A percentile compares a stretch with the other conserved stretches of the same genome.
Conservation (phyloP, 2,113 vertebrate species). For the Osmerus mordax region DNA sequence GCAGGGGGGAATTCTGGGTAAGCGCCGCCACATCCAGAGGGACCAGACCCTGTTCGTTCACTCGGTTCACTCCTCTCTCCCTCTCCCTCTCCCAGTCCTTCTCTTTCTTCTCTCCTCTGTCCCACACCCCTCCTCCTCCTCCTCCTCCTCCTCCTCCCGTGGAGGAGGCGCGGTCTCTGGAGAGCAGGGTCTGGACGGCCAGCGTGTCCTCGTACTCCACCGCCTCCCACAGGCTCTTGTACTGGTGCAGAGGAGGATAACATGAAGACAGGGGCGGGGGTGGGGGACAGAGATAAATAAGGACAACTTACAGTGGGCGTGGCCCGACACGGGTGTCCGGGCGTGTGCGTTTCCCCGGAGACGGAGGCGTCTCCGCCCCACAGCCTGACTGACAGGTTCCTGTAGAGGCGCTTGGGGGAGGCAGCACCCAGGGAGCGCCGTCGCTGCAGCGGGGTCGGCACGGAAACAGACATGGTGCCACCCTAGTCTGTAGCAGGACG, state of each 20-base stretch:
- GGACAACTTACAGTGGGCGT: slow-evolving; percentile 56
- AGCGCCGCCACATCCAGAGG: slow-evolving; percentile 72
- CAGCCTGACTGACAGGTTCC: slow-evolving; percentile 71
- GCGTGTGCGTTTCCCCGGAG: slow-evolving; percentile 21
- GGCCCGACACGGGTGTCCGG: slow-evolving; percentile 52
- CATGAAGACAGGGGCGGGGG: not conserved
- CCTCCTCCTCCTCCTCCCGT: slow-evolving; percentile 31
- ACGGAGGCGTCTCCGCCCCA: slow-evolving; percentile 57
- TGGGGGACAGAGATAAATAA: not conserved
- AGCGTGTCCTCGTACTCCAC: slow-evolving; percentile 74
- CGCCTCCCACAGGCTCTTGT: slow-evolving; percentile 71
- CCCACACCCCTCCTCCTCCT: slow-evolving; percentile 53
- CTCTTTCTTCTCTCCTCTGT: slow-evolving; percentile 57
- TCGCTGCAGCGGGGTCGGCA: slow-evolving; percentile 64
- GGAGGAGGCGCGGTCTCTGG: slow-evolving; percentile 40
- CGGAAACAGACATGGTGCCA: slow-evolving; percentile 42
- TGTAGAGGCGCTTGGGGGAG: slow-evolving; percentile 74
- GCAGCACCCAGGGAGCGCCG: slow-evolving; percentile 69
- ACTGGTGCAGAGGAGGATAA: slow-evolving; percentile 44
- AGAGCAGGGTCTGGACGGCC: slow-evolving; percentile 69
- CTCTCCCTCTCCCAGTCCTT: slow-evolving; percentile 53
- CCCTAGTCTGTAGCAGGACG: not conserved
- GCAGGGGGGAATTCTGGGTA: slow-evolving; percentile 70
- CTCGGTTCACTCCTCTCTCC: slow-evolving; percentile 65
- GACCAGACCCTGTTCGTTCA: slow-evolving; percentile 71